Conservation (phyloP, 2,888 invertebrate species). For the Oithona nana region DNA sequence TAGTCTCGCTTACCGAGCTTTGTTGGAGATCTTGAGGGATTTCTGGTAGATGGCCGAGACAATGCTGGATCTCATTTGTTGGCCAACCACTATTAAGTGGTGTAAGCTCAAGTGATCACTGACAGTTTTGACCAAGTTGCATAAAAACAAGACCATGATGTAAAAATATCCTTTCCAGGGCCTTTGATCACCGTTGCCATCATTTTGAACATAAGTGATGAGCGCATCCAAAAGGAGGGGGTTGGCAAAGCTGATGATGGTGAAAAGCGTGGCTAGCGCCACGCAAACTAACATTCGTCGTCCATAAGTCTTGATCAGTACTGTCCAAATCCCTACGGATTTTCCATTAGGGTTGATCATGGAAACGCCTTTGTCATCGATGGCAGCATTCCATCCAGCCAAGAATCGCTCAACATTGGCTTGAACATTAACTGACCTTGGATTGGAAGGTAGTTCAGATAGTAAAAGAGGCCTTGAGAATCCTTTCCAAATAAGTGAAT, state of each 20-base stretch:
- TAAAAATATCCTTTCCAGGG: background rate
- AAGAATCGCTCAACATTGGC: background rate
- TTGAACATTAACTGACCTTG: background rate
- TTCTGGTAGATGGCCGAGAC: background rate
- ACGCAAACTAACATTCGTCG: background rate
- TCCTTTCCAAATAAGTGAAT: conserved; percentile 59
- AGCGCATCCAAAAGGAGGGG: background rate
- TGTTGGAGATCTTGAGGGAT: background rate
- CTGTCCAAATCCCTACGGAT: background rate
- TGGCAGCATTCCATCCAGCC: background rate
- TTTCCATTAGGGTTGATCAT: background rate
- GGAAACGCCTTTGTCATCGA: background rate
- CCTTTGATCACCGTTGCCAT: background rate
- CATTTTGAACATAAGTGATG: background rate
- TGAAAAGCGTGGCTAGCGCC: background rate
- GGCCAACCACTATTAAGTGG: background rate
- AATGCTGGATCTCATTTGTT: background rate
- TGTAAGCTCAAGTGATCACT: background rate
- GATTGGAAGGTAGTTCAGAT: background rate
- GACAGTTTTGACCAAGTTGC: background rate
- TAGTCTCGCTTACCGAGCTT: no score
- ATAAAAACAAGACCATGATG: background rate
- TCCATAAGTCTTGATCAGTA: background rate
- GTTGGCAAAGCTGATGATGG: background rate
- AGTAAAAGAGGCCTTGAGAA: conserved; percentile 53